These are phyloP conservation scores for Drosophila tani DNA, from an alignment of 1,140 invertebrate genomes.

Conservation along the genomic window DNA sequence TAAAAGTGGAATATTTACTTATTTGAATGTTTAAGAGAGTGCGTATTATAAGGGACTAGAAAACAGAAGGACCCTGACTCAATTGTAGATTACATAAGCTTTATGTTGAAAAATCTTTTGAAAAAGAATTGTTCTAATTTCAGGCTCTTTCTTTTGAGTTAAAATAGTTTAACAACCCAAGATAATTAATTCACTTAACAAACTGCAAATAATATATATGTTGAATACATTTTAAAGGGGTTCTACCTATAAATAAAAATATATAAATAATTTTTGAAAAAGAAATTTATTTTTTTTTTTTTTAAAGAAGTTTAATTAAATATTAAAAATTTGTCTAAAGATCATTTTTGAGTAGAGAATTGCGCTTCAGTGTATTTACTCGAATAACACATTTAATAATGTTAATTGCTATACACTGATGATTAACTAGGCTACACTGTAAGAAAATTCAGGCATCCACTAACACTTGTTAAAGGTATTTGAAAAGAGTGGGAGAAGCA, in stretches of 20 bases:
- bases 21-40: background rate
- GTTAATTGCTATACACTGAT: constrained; percentile 24
- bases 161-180: background rate
- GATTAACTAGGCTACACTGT: constrained; percentile 26
- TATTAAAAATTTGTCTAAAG: background rate
- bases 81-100: background rate
- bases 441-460: background rate
- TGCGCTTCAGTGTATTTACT: constrained; percentile 7
- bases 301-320: background rate
- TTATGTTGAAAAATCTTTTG: background rate
- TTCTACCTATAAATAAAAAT: too few relatives aligned
- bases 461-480: too few relatives aligned
- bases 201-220: background rate
- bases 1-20: background rate
- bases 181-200: background rate
- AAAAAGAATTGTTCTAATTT: background rate
- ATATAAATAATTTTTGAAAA: too few relatives aligned
- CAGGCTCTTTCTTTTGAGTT: background rate
- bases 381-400: constrained; percentile 27
- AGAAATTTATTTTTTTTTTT: too few relatives aligned
- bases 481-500: background rate
- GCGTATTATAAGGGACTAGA: background rate
- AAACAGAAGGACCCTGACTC: too few relatives aligned
- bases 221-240: too few relatives aligned
- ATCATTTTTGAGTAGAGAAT: background rate